These are phyloP conservation scores for Drosophila tripunctata DNA, from an alignment of 2,888 invertebrate species.

Conservation along the genomic window DNA sequence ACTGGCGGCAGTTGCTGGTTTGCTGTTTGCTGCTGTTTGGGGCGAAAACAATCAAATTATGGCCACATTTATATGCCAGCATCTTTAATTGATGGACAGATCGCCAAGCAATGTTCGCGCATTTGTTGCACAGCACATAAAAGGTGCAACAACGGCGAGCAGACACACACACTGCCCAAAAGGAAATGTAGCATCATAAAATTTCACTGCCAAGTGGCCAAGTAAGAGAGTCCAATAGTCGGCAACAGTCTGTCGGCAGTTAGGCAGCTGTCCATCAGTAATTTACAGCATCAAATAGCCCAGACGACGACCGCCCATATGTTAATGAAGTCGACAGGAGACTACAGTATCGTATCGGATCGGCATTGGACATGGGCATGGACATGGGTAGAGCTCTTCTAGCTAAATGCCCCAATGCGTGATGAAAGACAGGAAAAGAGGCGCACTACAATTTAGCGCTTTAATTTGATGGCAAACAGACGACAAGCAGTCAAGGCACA, in stretches of 20 bases:
- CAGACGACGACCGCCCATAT: constrained; percentile 47
- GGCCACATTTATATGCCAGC: constrained; percentile 58
- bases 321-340: constrained; percentile 59
- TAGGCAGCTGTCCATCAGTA: constrained; percentile 59
- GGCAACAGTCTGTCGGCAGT: background rate
- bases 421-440: constrained; percentile 69
- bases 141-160: constrained; percentile 31
- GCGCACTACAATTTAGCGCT: constrained; percentile 72
- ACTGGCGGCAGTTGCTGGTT: constrained; percentile 33
- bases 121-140: constrained; percentile 58
- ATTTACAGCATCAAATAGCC: constrained; percentile 47
- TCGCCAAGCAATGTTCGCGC: constrained; percentile 49
- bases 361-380: constrained; percentile 43
- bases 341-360: constrained; percentile 27
- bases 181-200: constrained; percentile 64
- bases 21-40: constrained; percentile 3
- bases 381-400: constrained; percentile 18
- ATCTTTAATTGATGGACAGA: constrained; percentile 64
- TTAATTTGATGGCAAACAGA: constrained; percentile 70
- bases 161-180: constrained; percentile 22
- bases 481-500: constrained; percentile 38
- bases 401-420: constrained; percentile 46
- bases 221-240: background rate
- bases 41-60: constrained; percentile 70
- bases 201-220: constrained; percentile 63